Evolutionary conservation across 2,113 vertebrate species (phyloP).

Genomic region (Malurus melanocephalus): DNA sequence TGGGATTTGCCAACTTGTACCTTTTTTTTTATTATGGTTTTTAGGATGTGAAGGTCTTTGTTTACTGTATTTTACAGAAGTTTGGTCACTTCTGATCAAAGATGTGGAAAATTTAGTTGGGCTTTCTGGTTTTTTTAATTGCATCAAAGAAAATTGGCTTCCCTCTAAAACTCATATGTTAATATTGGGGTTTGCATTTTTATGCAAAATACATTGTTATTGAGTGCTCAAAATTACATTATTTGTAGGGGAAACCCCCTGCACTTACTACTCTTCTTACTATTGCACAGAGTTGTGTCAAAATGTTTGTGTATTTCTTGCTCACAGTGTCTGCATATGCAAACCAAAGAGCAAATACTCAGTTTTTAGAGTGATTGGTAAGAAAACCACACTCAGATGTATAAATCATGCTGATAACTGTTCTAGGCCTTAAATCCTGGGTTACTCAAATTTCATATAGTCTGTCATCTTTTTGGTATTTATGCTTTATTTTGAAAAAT

Average conservation of each 20-base stretch:
- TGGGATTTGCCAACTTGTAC: background rate
- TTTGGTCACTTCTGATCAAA: background rate
- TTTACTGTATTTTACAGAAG: background rate
- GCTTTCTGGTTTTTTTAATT: background rate
- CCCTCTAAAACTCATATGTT: background rate
- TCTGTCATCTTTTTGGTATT: background rate
- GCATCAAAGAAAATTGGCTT: background rate
- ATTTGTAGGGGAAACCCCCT: fast-evolving
- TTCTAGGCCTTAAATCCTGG: background rate
- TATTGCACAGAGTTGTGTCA: background rate
- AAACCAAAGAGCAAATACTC: background rate
- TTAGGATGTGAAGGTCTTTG: background rate
- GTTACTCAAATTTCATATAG: background rate
- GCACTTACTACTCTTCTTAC: background rate
- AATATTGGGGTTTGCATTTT: background rate
- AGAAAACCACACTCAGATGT: background rate
- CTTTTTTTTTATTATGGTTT: background rate
- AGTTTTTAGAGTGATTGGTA: background rate
- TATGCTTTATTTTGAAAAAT: background rate
- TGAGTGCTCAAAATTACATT: background rate
- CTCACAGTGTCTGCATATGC: background rate
- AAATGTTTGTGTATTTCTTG: background rate
- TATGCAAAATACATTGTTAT: fast-evolving
- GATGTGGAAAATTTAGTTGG: background rate
- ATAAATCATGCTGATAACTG: background rate